These are phyloP conservation scores for Melanchra persicariae DNA, from an alignment of 2,888 invertebrate genomes.

Conservation along the genomic window DNA sequence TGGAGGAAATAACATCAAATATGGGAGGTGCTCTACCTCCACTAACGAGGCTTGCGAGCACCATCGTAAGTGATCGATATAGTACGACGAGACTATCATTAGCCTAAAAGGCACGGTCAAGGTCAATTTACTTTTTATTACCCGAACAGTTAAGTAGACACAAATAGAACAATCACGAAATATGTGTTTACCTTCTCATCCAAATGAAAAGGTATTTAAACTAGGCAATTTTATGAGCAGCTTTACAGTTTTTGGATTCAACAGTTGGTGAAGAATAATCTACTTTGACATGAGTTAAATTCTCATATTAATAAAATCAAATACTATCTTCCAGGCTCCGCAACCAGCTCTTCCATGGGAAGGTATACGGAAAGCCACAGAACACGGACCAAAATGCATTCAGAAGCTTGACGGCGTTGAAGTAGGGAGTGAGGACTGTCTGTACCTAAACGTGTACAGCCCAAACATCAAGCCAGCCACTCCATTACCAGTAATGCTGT, in stretches of 20 bases:
- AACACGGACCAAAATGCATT: slow-evolving; percentile 71
- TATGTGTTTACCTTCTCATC: neutral
- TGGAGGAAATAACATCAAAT: too few relatives aligned
- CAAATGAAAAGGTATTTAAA: neutral
- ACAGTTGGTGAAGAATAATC: too few relatives aligned
- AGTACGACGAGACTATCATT: neutral
- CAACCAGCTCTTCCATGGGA: slow-evolving; percentile 72
- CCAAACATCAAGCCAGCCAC: slow-evolving; percentile 63
- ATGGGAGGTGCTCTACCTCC: too few relatives aligned
- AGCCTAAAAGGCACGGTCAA: neutral
- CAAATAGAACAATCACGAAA: neutral
- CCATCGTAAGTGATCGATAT: neutral
- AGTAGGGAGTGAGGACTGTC: slow-evolving; percentile 75
- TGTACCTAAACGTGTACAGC: slow-evolving; percentile 77
- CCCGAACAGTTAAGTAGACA: neutral
- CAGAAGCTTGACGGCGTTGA: slow-evolving; percentile 54
- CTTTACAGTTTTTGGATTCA: too few relatives aligned
- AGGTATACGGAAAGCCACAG: slow-evolving; percentile 70
- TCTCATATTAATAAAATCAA: too few relatives aligned
- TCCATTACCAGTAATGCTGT: slow-evolving; percentile 76
- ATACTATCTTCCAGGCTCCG: slow-evolving; percentile 72
- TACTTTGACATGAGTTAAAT: too few relatives aligned
- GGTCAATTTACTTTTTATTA: neutral
- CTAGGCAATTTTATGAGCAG: neutral
- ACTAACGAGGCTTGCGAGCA: too few relatives aligned